Base-by-base conservation (phyloP, 2,888 invertebrate species). In the Patella ulyssiponensis region DNA sequence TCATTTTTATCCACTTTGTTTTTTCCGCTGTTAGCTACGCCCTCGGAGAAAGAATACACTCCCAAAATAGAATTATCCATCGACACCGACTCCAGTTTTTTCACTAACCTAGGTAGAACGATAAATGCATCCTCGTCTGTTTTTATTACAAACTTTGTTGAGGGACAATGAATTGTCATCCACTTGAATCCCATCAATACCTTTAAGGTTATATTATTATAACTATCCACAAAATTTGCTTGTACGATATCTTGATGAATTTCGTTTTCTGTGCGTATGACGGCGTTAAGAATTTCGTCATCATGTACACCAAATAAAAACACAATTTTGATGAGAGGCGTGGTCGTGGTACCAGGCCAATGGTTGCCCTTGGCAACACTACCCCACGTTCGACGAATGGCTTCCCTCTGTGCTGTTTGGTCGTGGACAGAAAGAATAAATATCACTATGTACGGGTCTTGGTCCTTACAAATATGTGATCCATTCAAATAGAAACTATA, bases 381-480 rank as follows among this genome's bases (percentile, higher is more conserved):
- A 23, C 64, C 64, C 64, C 64, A 64, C 12, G 64, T 64, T 12
- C 23, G 20, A 12, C 64, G 64, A 23, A 64, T 23, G 14, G 64
- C 64, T 64, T 64, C 23, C 11, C 64, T 11, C 23, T 64, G 64
- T 11, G 20, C 14, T 23, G 20, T 23, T 23, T 20, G 11, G 23
- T 64, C 64, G 11, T 64, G 64, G 2, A 23, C 20, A 23, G 64
- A 23, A 64, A 64, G 64, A 20, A 64, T 23, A 11, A 64, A 23
- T 12, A 64, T 64, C 20, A 64, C 20, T 64, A 64, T 12, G 9
- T 20, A 23, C 20, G 64, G 64, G 27, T 33, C n/a, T 54, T 53
- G 75, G 23, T 77, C 77, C 1, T 64, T 64, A 52, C 77, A 77
- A 27, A 74, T 52, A 27, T 71, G 74, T 17, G 44, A 44, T 44